Base-by-base conservation (phyloP, 1,140 invertebrate species). In the Agrypnia vestita region DNA sequence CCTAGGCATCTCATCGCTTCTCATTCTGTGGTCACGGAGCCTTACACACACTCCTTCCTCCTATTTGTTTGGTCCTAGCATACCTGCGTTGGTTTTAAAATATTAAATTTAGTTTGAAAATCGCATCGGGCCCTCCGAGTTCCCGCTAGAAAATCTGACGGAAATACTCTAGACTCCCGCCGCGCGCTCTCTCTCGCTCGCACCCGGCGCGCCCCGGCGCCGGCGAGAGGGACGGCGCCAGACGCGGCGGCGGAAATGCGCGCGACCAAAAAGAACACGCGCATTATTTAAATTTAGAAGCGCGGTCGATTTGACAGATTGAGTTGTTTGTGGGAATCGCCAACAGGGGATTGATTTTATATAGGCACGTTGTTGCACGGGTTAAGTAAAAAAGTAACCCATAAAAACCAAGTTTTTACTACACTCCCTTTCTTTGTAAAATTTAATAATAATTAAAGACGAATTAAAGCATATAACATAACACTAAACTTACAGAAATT, bases 291-390 rank as follows among this genome's bases (percentile, higher is more conserved):
- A 64, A 64, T 44, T 64, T 64, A 64, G 61, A 64, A 64, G 19
- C n/a, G 35, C 19, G 61, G 25, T 64, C 61, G n/a, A 64, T 64
- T 64, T 64, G 61, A 64, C 61, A 64, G 61, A 64, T 64, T 64
- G 61, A 64, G 61, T 51, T 51, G 49, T 51, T 51, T 51, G 49
- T 51, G 11, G 0, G 11, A 51, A 51, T 51, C 11, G 1, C 3
- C 8, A 9, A 51, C 8, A 3, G 1, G 11, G 8, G n/a, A 15
- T 13, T 51, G 8, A 13, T 51, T 51, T 12, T 51, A 51, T 51
- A 3, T 3, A 51, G 1, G 49, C n/a, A 15, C 8, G 0, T 51
- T 3, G 8, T 51, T 51, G n/a, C 49, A n/a, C n/a, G n/a, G n/a
- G n/a, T n/a, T n/a, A n/a, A n/a, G n/a, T n/a, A n/a, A n/a, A n/a